Conservation (phyloP, 1,140 invertebrate genomes). For the Zaprionus nigranus region DNA sequence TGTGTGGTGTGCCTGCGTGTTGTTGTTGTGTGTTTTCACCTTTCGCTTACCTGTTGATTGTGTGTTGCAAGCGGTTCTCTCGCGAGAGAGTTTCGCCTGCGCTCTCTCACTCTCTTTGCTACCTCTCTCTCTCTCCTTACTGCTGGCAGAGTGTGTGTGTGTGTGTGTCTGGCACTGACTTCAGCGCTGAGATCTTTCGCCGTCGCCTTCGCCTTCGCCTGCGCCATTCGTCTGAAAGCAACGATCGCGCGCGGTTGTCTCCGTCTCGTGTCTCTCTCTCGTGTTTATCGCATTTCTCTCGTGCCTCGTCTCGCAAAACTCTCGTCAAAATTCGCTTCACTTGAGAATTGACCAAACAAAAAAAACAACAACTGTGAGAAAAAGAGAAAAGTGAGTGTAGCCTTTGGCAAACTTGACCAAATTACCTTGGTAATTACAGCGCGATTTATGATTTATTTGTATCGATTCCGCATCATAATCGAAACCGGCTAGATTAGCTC, state of each 20-base stretch:
- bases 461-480: slow-evolving; percentile 1
- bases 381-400: slow-evolving; percentile 4
- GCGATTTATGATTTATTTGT: not conserved
- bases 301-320: not conserved
- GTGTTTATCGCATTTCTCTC: slow-evolving; percentile 17
- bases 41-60: slow-evolving; percentile 11
- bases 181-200: slow-evolving; percentile 37
- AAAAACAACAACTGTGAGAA: not conserved
- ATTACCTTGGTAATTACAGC: not conserved
- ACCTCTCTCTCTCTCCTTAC: not conserved
- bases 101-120: not conserved
- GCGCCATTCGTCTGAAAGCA: slow-evolving; percentile 66
- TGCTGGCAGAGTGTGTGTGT: slow-evolving; percentile 11
- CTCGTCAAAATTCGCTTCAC: not conserved
- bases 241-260: slow-evolving; percentile 68
- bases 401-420: not conserved
- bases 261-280: slow-evolving; percentile 10
- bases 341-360: slow-evolving; percentile 1
- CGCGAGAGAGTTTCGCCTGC: not conserved
- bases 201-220: slow-evolving; percentile 46
- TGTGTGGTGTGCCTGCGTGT: not conserved
- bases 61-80: not conserved
- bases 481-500: slow-evolving; percentile 36
- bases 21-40: slow-evolving; percentile 3
- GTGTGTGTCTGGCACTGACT: slow-evolving; percentile 43